Evolutionary conservation across 2,113 vertebrate species (phyloP).

Genomic region (Pipa parva): DNA sequence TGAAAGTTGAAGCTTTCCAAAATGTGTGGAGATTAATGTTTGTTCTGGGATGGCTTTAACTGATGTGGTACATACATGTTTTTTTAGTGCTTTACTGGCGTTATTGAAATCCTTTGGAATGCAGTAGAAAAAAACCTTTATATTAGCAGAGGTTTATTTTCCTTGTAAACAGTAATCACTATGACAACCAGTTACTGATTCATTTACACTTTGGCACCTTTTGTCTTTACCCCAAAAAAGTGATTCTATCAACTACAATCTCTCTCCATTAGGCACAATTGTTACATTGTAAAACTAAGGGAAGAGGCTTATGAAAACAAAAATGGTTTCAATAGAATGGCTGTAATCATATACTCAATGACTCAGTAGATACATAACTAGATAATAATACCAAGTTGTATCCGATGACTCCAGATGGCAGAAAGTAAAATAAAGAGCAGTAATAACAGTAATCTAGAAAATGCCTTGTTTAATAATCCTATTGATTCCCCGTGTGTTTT

Average conservation of each 20-base stretch:
- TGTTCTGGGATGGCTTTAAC: too few relatives aligned
- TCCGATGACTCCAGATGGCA: constrained; percentile 41
- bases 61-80: too few relatives aligned
- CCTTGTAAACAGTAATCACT: constrained; percentile 32
- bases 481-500: constrained; percentile 39
- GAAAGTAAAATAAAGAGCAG: constrained; percentile 42
- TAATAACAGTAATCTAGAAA: constrained; percentile 41
- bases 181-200: constrained; percentile 22
- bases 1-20: too few relatives aligned
- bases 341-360: constrained; percentile 40
- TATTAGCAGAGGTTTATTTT: constrained; percentile 26
- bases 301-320: constrained; percentile 41
- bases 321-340: constrained; percentile 39
- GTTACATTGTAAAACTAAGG: constrained; percentile 37
- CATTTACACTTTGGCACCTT: constrained; percentile 37
- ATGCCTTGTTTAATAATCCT: constrained; percentile 42
- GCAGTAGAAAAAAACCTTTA: constrained; percentile 14
- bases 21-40: too few relatives aligned
- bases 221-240: constrained; percentile 31
- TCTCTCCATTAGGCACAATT: constrained; percentile 36
- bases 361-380: constrained; percentile 43
- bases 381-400: constrained; percentile 42
- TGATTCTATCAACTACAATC: constrained; percentile 27
- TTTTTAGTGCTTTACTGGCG: neutral
- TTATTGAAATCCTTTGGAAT: neutral